These are phyloP conservation scores for Chondrosia reniformis DNA, from an alignment of 37 sponge, comb jelly and placozoan species.

Conservation along the genomic window DNA sequence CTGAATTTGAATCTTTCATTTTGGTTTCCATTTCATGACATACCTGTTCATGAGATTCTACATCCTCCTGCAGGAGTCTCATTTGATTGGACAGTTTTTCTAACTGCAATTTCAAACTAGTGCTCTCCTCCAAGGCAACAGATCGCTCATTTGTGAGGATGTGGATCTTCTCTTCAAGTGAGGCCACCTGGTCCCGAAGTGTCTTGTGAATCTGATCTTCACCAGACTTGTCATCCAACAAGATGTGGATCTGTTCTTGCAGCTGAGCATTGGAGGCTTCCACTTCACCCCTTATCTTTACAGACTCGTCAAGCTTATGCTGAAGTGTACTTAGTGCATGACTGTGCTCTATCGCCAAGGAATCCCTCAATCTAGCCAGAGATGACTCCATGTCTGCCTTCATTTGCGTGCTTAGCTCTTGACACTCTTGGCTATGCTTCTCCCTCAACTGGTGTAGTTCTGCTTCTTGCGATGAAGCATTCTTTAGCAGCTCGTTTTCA, in stretches of 20 bases:
- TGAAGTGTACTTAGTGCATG: neutral
- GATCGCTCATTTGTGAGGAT: neutral
- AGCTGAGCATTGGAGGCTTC: neutral
- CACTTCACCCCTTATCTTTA: neutral
- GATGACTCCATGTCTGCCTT: too few relatives aligned
- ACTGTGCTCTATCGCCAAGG: neutral
- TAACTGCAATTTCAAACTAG: neutral
- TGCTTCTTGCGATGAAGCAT: too few relatives aligned
- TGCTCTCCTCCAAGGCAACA: neutral
- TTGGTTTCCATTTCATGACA: slow-evolving; percentile 1
- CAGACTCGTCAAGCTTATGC: neutral
- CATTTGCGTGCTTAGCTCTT: too few relatives aligned
- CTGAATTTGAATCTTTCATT: too few relatives aligned
- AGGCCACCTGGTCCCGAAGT: neutral
- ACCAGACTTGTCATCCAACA: neutral
- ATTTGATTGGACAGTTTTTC: neutral
- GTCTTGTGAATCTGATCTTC: neutral
- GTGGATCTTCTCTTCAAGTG: neutral
- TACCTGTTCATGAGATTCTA: neutral
- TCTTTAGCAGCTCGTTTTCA: too few relatives aligned
- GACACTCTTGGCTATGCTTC: too few relatives aligned
- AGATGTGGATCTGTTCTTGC: neutral
- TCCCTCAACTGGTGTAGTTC: too few relatives aligned
- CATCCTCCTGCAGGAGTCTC: neutral
- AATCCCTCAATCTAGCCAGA: too few relatives aligned